Conservation (phyloP, 1,140 invertebrate genomes). For the Drosophila pruinosa region DNA sequence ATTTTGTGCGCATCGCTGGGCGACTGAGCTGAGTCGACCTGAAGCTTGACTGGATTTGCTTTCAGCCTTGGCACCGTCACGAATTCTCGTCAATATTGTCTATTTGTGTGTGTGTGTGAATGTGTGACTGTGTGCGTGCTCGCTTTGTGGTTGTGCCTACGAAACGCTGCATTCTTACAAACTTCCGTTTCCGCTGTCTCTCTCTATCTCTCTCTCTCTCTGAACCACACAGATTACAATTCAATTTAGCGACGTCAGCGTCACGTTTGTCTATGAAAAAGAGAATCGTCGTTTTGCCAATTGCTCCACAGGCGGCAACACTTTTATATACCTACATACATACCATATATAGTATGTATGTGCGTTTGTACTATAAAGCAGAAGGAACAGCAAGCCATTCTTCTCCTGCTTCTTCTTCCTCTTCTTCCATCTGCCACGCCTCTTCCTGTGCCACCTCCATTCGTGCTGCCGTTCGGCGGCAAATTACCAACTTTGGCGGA, state of each 20-base stretch:
- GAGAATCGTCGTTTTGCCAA: conserved; percentile 45
- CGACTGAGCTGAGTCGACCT: neutral
- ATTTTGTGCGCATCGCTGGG: conserved; percentile 70
- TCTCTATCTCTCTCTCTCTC: neutral
- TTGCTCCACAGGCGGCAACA: conserved; percentile 14
- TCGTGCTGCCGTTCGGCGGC: conserved; percentile 11
- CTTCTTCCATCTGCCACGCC: no score
- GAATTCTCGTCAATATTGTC: conserved; percentile 10
- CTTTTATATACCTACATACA: conserved; percentile 1
- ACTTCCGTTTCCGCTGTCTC: conserved; percentile 66
- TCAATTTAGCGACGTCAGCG: conserved; percentile 42
- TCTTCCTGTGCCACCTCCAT: no score
- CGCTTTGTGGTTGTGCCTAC: conserved; percentile 35
- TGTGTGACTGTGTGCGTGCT: conserved; percentile 7
- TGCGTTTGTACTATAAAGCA: no score
- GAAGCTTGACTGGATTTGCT: conserved; percentile 28
- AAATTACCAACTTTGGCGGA: conserved; percentile 76
- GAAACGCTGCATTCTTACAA: conserved; percentile 67
- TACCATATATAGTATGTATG: no score
- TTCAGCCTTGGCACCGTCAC: neutral
- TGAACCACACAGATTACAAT: conserved; percentile 31
- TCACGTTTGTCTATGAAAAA: conserved; percentile 52
- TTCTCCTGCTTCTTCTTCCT: no score
- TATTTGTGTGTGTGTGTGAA: no score
- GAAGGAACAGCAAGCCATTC: no score